phyloP scores from a whole-genome alignment of 2,797 vertebrate species.

The Oophaga sylvatica region DNA sequence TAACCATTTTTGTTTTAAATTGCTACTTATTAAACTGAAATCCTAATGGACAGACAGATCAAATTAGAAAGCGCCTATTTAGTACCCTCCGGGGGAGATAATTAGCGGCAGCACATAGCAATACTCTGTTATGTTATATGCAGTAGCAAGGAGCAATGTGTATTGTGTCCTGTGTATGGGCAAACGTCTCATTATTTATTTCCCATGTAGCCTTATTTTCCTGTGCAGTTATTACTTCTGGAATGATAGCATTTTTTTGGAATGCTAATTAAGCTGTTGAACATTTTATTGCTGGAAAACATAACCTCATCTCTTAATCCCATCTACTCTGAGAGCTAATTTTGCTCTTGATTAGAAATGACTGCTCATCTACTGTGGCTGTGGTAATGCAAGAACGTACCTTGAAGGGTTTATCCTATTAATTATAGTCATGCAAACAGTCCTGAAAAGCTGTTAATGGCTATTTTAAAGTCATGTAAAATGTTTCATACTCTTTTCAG shows the following conservation, averaged over 20 bases:
- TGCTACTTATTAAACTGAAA: neutral
- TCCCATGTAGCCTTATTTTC: neutral
- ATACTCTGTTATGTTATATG: constrained; percentile 22
- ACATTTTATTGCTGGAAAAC: constrained; percentile 39
- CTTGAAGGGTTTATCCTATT: neutral
- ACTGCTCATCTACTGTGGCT: constrained; percentile 12
- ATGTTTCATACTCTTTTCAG: too few relatives aligned
- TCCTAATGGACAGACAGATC: neutral
- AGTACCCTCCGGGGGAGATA: neutral
- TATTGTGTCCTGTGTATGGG: constrained; percentile 3
- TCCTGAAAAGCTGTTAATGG: too few relatives aligned
- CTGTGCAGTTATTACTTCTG: constrained; percentile 1
- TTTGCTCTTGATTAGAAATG: constrained; percentile 46
- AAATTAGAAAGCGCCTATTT: constrained; percentile 14
- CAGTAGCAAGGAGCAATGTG: constrained; percentile 10
- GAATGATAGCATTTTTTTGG: constrained; percentile 22
- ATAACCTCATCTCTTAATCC: constrained; percentile 42
- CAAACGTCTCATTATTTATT: constrained; percentile 38
- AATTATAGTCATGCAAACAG: too few relatives aligned
- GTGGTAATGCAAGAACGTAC: neutral
- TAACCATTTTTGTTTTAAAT: neutral
- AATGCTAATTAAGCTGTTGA: constrained; percentile 22
- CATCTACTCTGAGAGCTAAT: constrained; percentile 19
- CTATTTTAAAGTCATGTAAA: too few relatives aligned
- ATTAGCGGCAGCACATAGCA: neutral